phyloP scores from a whole-genome alignment of 2,113 vertebrate genomes.

The Notarius quadriscutis region DNA sequence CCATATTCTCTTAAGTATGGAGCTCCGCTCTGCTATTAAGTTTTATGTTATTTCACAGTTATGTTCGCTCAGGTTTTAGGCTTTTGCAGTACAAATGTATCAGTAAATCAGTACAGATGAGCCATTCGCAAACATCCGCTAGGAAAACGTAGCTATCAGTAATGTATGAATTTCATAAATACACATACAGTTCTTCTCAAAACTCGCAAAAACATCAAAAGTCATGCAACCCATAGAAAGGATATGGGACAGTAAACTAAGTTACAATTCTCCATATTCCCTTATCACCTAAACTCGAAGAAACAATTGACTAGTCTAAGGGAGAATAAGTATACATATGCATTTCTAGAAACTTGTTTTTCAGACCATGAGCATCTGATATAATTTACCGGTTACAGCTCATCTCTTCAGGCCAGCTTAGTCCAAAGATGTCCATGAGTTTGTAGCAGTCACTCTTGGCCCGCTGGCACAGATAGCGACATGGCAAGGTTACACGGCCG shows the following conservation, averaged over 20 bases:
- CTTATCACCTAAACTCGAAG: background rate
- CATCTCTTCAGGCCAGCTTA: slow-evolving; percentile 97
- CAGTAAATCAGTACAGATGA: background rate
- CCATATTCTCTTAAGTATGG: no score
- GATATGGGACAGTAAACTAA: background rate
- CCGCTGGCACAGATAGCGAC: slow-evolving; percentile 88
- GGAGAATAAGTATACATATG: background rate
- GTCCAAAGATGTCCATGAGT: slow-evolving; percentile 97
- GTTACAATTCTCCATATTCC: background rate
- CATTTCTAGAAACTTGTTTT: background rate
- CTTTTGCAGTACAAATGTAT: background rate
- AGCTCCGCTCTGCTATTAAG: background rate
- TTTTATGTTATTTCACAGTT: background rate
- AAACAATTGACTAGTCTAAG: background rate
- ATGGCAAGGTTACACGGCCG: slow-evolving; percentile 89
- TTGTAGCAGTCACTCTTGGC: slow-evolving; percentile 89
- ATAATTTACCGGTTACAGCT: slow-evolving; percentile 86
- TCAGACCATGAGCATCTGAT: background rate
- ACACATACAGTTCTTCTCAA: background rate
- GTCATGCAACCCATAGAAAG: background rate
- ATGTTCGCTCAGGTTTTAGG: background rate
- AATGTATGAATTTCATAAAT: background rate
- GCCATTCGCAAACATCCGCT: background rate
- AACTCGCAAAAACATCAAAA: background rate
- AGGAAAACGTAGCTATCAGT: background rate